These are phyloP conservation scores for Equus przewalskii DNA, from an alignment of 2,113 vertebrate species.

Conservation along the genomic window DNA sequence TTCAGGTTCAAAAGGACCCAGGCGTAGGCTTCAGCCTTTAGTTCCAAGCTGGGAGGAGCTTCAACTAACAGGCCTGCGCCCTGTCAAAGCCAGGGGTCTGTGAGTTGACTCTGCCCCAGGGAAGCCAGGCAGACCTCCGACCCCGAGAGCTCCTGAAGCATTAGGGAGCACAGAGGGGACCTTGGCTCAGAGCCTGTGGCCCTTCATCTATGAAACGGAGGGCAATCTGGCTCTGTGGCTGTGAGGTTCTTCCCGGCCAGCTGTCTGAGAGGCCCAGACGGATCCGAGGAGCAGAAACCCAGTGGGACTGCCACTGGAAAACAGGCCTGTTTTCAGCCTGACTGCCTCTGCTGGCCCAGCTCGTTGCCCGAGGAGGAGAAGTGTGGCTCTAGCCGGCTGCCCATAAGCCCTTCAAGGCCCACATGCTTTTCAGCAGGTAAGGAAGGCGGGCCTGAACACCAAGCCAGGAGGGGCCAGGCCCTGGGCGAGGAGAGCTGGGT, in stretches of 20 bases:
- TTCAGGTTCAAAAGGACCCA: not conserved
- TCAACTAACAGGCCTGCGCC: not conserved
- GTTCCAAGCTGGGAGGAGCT: not conserved
- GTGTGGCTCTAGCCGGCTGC: not conserved
- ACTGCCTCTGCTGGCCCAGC: not conserved
- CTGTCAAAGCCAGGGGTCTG: not conserved
- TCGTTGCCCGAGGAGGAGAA: not conserved
- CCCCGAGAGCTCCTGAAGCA: not conserved
- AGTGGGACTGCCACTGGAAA: not conserved
- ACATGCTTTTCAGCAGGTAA: not conserved
- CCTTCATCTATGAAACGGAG: not conserved
- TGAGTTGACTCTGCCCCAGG: accelerated
- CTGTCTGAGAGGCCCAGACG: too few species aligned
- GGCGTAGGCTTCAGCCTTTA: not conserved
- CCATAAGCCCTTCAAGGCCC: not conserved
- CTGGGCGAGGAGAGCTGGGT: not conserved
- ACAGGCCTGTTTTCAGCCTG: accelerated
- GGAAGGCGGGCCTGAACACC: not conserved
- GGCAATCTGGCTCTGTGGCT: not conserved
- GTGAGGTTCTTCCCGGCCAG: not conserved
- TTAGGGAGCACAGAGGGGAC: not conserved
- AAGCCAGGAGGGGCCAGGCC: not conserved
- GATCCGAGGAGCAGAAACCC: not conserved
- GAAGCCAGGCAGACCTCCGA: not conserved
- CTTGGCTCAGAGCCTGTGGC: not conserved